phyloP scores from a whole-genome alignment of 1,140 invertebrate species.

The Carposina sasakii region DNA sequence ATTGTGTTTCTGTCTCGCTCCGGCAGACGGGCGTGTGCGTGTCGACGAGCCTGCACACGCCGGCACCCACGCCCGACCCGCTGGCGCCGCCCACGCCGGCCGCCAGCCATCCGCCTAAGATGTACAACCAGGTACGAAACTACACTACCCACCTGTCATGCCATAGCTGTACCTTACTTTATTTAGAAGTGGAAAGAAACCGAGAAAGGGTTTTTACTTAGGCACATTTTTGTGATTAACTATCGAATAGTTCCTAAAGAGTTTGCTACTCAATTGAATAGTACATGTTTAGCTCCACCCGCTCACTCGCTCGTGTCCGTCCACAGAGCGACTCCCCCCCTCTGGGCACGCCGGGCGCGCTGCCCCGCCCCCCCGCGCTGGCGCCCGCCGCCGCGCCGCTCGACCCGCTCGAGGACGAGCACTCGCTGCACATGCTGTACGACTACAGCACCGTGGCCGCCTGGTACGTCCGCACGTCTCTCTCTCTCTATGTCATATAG shows the following conservation, averaged over 20 bases:
- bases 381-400: conserved; percentile 82
- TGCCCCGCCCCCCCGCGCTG: conserved; percentile 81
- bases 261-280: too few relatives aligned
- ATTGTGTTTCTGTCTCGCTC: conserved; percentile 4
- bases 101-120: conserved; percentile 49
- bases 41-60: conserved; percentile 70
- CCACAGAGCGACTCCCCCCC: conserved; percentile 34
- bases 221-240: too few relatives aligned
- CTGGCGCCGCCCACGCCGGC: conserved; percentile 71
- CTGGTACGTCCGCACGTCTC: too few relatives aligned
- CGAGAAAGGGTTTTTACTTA: too few relatives aligned
- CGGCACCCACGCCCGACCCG: conserved; percentile 72
- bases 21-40: conserved; percentile 29
- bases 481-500: too few relatives aligned
- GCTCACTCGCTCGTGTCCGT: too few relatives aligned
- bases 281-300: too few relatives aligned
- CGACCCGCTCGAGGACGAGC: conserved; percentile 83
- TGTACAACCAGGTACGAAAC: conserved; percentile 55
- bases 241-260: too few relatives aligned
- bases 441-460: conserved; percentile 89
- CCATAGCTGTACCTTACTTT: too few relatives aligned
- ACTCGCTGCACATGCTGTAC: conserved; percentile 87
- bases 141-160: too few relatives aligned
- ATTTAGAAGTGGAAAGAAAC: too few relatives aligned
- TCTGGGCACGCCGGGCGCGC: conserved; percentile 20